Percentiles rank a stretch among this genome's conserved stretches.
Conservation (phyloP, 2,113 vertebrate species). For the Garra rufa region DNA sequence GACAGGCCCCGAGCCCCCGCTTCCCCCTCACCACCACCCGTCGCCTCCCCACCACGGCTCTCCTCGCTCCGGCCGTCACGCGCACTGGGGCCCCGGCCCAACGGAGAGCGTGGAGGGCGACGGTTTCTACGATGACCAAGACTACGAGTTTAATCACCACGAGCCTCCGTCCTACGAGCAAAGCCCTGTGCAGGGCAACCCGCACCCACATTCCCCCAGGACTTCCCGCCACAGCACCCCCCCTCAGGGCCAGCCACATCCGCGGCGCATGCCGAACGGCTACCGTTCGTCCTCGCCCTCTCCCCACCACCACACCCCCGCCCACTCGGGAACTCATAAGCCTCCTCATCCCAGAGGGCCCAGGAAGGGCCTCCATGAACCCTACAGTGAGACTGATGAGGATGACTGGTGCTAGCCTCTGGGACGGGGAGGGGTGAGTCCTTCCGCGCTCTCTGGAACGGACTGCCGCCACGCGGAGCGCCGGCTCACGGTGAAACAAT, state of each 20-base stretch:
- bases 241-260: slow-evolving; percentile 67
- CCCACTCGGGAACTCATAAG: slow-evolving; percentile 77
- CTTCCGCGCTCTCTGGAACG: slow-evolving; percentile 10
- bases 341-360: slow-evolving; percentile 76
- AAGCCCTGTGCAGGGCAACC: slow-evolving; percentile 72
- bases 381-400: slow-evolving; percentile 88
- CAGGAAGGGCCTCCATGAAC: slow-evolving; percentile 86
- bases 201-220: slow-evolving; percentile 83
- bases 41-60: slow-evolving; percentile 74
- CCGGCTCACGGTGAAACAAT: not conserved
- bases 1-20: slow-evolving; percentile 67
- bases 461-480: slow-evolving; percentile 35
- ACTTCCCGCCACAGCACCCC: slow-evolving; percentile 76
- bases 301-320: slow-evolving; percentile 77
- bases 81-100: slow-evolving; percentile 70
- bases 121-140: slow-evolving; percentile 80
- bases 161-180: slow-evolving; percentile 78
- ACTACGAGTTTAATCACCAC: slow-evolving; percentile 71
- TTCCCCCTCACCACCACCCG: slow-evolving; percentile 64
- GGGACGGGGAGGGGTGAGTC: slow-evolving; percentile 62
- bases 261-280: slow-evolving; percentile 87
- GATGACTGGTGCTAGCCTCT: slow-evolving; percentile 93
- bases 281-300: slow-evolving; percentile 84
- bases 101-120: slow-evolving; percentile 76
- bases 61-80: slow-evolving; percentile 71